Percentiles rank a stretch among this genome's conserved stretches.
Conservation (phyloP, 2,113 vertebrate genomes). For the Dicrurus megarhynchus region DNA sequence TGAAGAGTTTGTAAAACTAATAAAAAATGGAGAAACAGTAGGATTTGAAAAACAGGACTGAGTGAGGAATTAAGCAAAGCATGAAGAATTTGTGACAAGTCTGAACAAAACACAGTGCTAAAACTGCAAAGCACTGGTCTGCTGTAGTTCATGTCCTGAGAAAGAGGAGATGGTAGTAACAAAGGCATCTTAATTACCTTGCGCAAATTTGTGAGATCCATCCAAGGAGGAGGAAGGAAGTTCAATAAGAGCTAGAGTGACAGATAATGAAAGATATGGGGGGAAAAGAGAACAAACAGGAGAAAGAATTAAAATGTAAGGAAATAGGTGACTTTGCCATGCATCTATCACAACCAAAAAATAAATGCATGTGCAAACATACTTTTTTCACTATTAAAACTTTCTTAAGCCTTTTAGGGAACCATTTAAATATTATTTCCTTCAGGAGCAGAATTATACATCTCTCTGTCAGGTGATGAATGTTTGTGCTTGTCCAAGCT, state of each 20-base stretch:
- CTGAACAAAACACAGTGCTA: background rate
- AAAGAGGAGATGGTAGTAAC: background rate
- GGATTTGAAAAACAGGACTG: background rate
- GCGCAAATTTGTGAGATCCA: slow-evolving; percentile 69
- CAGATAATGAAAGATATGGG: background rate
- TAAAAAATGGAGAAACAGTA: background rate
- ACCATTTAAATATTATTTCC: background rate
- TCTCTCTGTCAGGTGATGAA: background rate
- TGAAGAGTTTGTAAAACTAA: background rate
- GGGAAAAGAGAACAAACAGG: background rate
- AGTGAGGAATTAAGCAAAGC: background rate
- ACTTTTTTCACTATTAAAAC: background rate
- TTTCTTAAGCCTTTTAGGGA: background rate
- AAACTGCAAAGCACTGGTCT: background rate
- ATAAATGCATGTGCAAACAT: background rate
- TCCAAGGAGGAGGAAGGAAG: slow-evolving; percentile 75
- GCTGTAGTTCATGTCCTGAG: background rate
- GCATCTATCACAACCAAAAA: background rate
- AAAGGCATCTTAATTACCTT: slow-evolving; percentile 72
- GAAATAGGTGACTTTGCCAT: background rate
- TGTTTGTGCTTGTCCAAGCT: background rate
- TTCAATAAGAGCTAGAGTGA: slow-evolving; percentile 61
- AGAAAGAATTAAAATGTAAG: slow-evolving; percentile 5
- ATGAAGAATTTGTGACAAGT: background rate
- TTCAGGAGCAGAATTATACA: background rate